phyloP scores from a whole-genome alignment of 2,797 vertebrate species.

The Psittacula derbiana region DNA sequence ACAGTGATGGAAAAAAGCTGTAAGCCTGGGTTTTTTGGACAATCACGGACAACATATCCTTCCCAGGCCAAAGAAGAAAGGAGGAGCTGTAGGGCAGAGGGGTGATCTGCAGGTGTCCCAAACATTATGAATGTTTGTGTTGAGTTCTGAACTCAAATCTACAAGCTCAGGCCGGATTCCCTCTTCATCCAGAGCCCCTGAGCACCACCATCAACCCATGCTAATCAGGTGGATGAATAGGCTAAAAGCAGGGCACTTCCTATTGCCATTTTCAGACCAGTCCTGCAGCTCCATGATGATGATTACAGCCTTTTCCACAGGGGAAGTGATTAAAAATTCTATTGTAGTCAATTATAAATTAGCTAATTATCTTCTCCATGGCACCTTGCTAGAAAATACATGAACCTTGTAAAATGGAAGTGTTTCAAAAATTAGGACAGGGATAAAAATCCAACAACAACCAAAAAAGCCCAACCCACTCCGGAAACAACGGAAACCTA shows the following conservation, averaged over 20 bases:
- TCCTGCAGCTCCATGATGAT: constrained; percentile 28
- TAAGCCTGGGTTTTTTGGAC: neutral
- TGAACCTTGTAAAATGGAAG: constrained; percentile 42
- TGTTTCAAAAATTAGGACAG: constrained; percentile 16
- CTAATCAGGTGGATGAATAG: constrained; percentile 27
- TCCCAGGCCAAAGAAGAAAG: neutral
- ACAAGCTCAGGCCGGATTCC: neutral
- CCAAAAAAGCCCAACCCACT: neutral
- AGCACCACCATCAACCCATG: neutral
- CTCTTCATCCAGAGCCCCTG: fast-evolving
- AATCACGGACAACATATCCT: neutral
- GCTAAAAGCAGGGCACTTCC: constrained; percentile 41
- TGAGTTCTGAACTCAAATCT: neutral
- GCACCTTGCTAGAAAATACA: constrained; percentile 60
- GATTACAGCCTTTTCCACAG: constrained; percentile 57
- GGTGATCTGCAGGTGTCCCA: neutral
- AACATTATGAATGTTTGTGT: neutral
- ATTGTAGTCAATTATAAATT: constrained; percentile 71
- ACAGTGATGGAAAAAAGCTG: neutral
- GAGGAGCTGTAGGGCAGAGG: neutral
- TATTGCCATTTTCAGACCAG: constrained; percentile 59
- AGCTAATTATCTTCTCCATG: constrained; percentile 60
- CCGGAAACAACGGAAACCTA: neutral
- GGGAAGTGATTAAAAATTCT: constrained; percentile 65
- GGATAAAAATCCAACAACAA: neutral